Conservation (phyloP, 1,140 invertebrate species). For the Aphelenchoides besseyi region DNA sequence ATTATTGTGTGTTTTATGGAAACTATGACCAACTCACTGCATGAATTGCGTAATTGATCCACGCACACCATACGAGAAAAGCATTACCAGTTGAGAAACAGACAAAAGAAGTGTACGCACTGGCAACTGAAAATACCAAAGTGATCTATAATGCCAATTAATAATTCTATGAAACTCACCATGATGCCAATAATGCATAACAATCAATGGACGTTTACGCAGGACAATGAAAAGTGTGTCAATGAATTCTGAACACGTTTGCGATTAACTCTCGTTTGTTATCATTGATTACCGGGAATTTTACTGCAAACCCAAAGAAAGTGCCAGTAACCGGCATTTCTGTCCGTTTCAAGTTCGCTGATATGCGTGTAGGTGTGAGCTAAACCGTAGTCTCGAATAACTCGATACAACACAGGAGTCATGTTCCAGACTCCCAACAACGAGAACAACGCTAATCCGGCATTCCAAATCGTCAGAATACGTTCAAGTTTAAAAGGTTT, state of each 20-base stretch:
- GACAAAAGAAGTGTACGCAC: neutral
- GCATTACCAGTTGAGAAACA: neutral
- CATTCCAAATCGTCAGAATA: slow-evolving; percentile 8
- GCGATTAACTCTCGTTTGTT: neutral
- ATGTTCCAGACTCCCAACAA: neutral
- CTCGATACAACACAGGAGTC: neutral
- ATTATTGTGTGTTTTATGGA: no score
- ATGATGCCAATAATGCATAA: slow-evolving; percentile 67
- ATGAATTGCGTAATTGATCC: neutral
- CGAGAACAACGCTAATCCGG: neutral
- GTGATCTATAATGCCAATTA: no score
- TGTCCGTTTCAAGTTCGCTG: slow-evolving; percentile 5
- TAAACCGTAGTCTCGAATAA: neutral
- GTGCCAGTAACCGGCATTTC: neutral
- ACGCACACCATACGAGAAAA: slow-evolving; percentile 4
- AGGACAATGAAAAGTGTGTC: slow-evolving; percentile 48
- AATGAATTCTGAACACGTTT: slow-evolving; percentile 26
- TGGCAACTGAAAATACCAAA: no score
- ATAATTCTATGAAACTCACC: no score
- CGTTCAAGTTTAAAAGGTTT: slow-evolving; percentile 8
- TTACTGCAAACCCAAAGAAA: slow-evolving; percentile 7
- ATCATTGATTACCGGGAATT: neutral
- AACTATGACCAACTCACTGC: no score
- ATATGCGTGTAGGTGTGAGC: slow-evolving; percentile 5
- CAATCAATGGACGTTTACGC: slow-evolving; percentile 55